Conservation (phyloP, 2,888 invertebrate species). For the Tinea trinotella region DNA sequence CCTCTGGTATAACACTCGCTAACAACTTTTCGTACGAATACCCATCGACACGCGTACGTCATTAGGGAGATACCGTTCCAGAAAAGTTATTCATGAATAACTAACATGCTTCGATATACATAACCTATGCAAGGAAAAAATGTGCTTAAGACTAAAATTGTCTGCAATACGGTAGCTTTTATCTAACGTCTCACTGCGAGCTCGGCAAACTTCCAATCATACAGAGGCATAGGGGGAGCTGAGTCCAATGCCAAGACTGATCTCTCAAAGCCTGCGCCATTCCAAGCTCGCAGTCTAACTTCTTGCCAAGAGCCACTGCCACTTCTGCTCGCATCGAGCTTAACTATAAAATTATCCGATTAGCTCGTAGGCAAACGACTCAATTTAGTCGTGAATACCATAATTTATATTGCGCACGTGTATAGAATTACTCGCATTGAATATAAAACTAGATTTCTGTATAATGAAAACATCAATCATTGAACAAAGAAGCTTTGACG, state of each 20-base stretch:
- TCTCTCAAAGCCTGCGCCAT: conserved; percentile 23
- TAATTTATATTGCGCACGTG: conserved; percentile 8
- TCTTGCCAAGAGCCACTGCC: conserved; percentile 13
- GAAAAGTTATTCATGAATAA: conserved; percentile 7
- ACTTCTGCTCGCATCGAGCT: conserved; percentile 4
- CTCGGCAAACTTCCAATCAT: conserved; percentile 53
- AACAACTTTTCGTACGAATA: conserved; percentile 8
- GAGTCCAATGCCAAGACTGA: conserved; percentile 39
- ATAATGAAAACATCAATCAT: conserved; percentile 13
- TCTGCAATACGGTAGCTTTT: conserved; percentile 46
- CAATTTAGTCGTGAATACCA: conserved; percentile 2
- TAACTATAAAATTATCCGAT: conserved; percentile 3
- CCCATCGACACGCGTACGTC: conserved; percentile 12
- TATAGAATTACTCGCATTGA: conserved; percentile 2
- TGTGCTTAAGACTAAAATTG: not conserved
- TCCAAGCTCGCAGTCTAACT: conserved; percentile 1
- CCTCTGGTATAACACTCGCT: not conserved
- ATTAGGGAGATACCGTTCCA: conserved; percentile 7
- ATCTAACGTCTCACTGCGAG: conserved; percentile 43
- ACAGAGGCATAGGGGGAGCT: conserved; percentile 24
- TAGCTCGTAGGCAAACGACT: conserved; percentile 3
- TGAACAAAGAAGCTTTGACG: conserved; percentile 14
- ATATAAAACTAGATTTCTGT: not conserved
- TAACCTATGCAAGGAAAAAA: not conserved
- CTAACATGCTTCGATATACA: not conserved